A percentile compares a stretch with the other conserved stretches of the same genome.
phyloP scores from a whole-genome alignment of 2,797 vertebrate genomes.

The Bovichtus variegatus region DNA sequence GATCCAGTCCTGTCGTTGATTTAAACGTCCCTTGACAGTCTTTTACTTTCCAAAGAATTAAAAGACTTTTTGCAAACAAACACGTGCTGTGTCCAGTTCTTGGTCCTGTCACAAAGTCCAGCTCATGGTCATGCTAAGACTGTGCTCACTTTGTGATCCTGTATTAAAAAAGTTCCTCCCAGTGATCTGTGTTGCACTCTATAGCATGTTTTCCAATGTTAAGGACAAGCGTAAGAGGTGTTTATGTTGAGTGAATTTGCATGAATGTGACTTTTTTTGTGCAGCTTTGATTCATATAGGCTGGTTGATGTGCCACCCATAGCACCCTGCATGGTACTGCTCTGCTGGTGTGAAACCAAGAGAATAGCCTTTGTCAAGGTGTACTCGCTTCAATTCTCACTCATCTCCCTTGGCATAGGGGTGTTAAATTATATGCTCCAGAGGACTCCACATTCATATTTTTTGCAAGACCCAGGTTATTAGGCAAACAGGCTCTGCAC shows the following conservation, averaged over 20 bases:
- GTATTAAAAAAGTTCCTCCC: not conserved
- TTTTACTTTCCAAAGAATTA: not conserved
- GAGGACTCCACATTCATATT: conserved; percentile 81
- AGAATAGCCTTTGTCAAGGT: conserved; percentile 85
- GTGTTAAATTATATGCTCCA: conserved; percentile 88
- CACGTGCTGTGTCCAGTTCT: not conserved
- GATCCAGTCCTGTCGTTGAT: not conserved
- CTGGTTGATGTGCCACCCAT: conserved; percentile 54
- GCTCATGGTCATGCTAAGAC: not conserved
- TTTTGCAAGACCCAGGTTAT: conserved; percentile 83
- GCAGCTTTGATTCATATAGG: conserved; percentile 59
- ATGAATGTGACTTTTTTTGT: conserved; percentile 53
- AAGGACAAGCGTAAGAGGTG: conserved; percentile 26
- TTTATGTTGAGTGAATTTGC: conserved; percentile 38
- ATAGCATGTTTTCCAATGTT: conserved; percentile 38
- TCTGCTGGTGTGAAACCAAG: conserved; percentile 83
- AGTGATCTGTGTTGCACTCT: conserved; percentile 14
- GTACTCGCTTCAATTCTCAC: conserved; percentile 89
- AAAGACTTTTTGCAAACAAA: conserved; percentile 1
- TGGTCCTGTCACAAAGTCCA: not conserved
- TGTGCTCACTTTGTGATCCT: not conserved
- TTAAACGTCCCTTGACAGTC: not conserved
- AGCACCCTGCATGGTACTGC: conserved; percentile 67
- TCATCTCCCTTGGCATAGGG: conserved; percentile 85
- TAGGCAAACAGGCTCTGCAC: conserved; percentile 85